These are phyloP conservation scores for Tenthredo amoena DNA, from an alignment of 2,888 invertebrate species.

Conservation along the genomic window DNA sequence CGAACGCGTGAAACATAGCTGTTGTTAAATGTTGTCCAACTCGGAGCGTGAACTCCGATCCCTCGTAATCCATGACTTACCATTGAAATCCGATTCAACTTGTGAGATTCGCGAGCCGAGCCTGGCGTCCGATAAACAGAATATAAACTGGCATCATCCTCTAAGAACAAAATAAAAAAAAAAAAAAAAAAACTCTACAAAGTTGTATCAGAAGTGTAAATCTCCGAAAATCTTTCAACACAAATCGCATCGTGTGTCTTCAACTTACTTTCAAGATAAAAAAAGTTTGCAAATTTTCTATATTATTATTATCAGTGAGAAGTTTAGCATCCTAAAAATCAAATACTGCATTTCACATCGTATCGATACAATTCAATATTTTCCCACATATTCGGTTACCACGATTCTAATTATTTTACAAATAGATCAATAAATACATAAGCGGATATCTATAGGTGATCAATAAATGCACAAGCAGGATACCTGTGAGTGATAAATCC, in stretches of 20 bases:
- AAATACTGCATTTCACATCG: neutral
- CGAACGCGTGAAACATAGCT: conserved; percentile 11
- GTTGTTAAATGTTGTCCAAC: conserved; percentile 21
- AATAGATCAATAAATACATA: neutral
- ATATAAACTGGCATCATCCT: conserved; percentile 40
- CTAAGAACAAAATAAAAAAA: neutral
- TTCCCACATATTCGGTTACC: neutral
- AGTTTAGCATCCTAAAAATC: neutral
- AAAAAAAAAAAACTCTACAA: neutral
- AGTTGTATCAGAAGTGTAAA: conserved; percentile 14
- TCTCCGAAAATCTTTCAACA: neutral
- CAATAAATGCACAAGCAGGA: neutral
- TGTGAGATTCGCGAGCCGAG: conserved; percentile 21
- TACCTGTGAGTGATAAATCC: neutral
- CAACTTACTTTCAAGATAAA: neutral
- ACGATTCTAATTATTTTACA: neutral
- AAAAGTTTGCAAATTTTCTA: neutral
- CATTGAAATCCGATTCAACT: conserved; percentile 43
- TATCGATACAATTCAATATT: neutral
- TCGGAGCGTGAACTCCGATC: conserved; percentile 34
- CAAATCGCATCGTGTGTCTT: neutral
- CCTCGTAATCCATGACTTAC: conserved; percentile 43
- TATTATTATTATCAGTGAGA: neutral
- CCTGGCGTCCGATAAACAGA: conserved; percentile 41
- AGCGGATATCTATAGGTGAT: neutral